These are phyloP conservation scores for Ptilonorhynchus violaceus DNA, from an alignment of 2,113 vertebrate species.

Conservation along the genomic window DNA sequence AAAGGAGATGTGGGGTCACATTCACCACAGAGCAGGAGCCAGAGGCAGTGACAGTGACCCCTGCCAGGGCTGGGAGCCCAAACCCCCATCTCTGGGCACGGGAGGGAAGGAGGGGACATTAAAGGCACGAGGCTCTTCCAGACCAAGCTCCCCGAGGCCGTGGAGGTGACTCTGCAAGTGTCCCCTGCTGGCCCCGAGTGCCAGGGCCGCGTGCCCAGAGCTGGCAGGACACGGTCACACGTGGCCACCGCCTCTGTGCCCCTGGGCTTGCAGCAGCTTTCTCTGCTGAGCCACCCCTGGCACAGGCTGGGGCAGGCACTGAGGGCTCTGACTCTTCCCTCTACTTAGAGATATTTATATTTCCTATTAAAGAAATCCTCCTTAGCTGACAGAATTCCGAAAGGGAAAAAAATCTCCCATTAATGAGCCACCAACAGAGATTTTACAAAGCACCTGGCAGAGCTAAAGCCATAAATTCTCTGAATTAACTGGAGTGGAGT, in stretches of 20 bases:
- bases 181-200: background rate
- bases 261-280: background rate
- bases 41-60: background rate
- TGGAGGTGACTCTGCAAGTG: background rate
- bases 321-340: background rate
- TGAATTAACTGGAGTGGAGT: slow-evolving; percentile 30
- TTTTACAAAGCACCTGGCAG: slow-evolving; percentile 33
- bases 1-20: background rate
- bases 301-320: background rate
- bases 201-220: background rate
- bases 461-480: slow-evolving; percentile 31
- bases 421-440: slow-evolving; percentile 37
- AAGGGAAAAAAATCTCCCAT: slow-evolving; percentile 16
- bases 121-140: background rate
- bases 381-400: background rate
- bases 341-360: background rate
- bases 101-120: background rate
- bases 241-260: no score
- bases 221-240: background rate
- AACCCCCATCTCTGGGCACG: background rate
- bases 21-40: background rate
- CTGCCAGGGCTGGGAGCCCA: background rate
- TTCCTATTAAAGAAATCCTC: background rate
- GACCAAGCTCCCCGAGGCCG: background rate
- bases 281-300: background rate